A percentile compares a stretch with the other conserved stretches of the same genome.
Conservation (phyloP, 2,888 invertebrate species). For the Linnaemya vulpina region DNA sequence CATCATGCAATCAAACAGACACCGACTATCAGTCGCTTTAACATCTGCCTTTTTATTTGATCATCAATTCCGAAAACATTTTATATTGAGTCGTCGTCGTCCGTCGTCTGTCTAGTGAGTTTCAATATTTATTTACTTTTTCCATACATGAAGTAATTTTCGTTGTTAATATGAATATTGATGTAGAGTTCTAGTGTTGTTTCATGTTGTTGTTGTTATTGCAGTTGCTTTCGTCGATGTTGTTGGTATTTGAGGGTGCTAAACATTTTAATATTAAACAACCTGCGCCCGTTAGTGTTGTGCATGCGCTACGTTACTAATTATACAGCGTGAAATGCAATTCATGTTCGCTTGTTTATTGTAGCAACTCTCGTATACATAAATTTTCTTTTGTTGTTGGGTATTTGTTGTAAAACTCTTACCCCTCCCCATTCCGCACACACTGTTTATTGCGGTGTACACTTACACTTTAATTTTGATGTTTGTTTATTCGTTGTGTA, state of each 20-base stretch:
- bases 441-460: constrained; percentile 22
- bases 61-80: constrained; percentile 52
- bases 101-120: constrained; percentile 72
- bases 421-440: constrained; percentile 16
- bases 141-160: constrained; percentile 13
- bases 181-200: constrained; percentile 45
- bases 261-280: constrained; percentile 56
- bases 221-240: background rate
- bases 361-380: constrained; percentile 22
- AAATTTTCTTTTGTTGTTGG: background rate
- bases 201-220: constrained; percentile 43
- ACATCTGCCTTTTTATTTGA: constrained; percentile 19
- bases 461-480: constrained; percentile 23
- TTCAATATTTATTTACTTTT: constrained; percentile 73
- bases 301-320: constrained; percentile 74
- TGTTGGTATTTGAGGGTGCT: constrained; percentile 55
- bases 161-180: constrained; percentile 25
- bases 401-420: constrained; percentile 27
- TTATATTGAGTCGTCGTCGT: constrained; percentile 71
- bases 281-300: constrained; percentile 24
- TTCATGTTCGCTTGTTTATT: constrained; percentile 78
- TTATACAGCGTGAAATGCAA: constrained; percentile 80
- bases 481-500: constrained; percentile 17
- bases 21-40: background rate
- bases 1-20: background rate